Conservation (phyloP, 2,888 invertebrate genomes). For the Fabriciana adippe region DNA sequence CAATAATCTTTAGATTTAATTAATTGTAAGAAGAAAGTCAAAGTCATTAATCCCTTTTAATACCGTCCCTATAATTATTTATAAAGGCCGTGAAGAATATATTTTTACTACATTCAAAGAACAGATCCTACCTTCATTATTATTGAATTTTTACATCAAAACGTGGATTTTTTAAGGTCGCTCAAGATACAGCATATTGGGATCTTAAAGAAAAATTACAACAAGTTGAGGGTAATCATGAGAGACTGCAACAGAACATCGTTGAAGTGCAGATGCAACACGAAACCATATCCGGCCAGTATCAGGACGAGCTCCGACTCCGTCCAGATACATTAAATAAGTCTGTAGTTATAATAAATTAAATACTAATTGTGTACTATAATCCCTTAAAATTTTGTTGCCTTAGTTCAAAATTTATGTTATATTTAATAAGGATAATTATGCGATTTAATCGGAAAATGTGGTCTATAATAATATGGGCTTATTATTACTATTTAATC, state of each 20-base stretch:
- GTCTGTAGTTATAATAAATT: conserved; percentile 44
- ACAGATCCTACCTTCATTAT: neutral
- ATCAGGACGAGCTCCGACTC: conserved; percentile 65
- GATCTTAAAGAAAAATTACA: conserved; percentile 65
- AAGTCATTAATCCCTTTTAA: neutral
- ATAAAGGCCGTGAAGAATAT: no score
- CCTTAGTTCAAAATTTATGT: no score
- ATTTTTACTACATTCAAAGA: no score
- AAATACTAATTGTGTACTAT: neutral
- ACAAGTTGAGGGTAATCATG: conserved; percentile 61
- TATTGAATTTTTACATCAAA: neutral
- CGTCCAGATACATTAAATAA: conserved; percentile 68
- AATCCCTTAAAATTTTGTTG: neutral
- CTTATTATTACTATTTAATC: no score
- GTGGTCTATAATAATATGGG: no score
- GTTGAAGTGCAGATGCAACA: conserved; percentile 72
- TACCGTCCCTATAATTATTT: neutral
- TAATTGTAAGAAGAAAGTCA: no score
- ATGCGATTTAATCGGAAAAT: no score
- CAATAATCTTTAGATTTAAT: neutral
- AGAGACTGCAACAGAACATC: conserved; percentile 71
- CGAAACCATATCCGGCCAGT: conserved; percentile 63
- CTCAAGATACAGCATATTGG: conserved; percentile 72
- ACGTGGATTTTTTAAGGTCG: conserved; percentile 52
- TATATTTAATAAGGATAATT: no score